Evolutionary conservation across 1,140 invertebrate species (phyloP).

Genomic region (Sarcophaga bullata): DNA sequence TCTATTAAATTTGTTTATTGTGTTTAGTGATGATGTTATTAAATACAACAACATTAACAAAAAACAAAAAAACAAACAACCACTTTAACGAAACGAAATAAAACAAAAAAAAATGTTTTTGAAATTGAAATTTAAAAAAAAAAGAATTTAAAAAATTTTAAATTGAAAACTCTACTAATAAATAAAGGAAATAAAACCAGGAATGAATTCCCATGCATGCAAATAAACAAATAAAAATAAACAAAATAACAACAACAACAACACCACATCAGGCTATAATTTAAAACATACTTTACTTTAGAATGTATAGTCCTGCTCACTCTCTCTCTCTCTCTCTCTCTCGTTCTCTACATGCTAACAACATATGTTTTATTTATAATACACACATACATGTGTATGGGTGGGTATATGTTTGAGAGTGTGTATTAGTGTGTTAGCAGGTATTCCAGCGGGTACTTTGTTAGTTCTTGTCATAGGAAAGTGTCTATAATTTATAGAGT

Average conservation of each 20-base stretch:
- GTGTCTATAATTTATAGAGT: constrained; percentile 13
- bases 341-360: background rate
- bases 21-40: constrained; percentile 20
- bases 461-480: constrained; percentile 4
- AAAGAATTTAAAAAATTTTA: background rate
- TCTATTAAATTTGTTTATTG: constrained; percentile 25
- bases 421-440: background rate
- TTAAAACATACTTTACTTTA: background rate
- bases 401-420: background rate
- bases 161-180: background rate
- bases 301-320: background rate
- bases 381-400: background rate
- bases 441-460: constrained; percentile 1
- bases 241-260: background rate
- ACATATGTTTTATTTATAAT: background rate
- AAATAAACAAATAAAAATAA: too few relatives aligned
- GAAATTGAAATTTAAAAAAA: too few relatives aligned
- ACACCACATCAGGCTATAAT: background rate
- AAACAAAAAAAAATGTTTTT: too few relatives aligned
- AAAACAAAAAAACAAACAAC: too few relatives aligned
- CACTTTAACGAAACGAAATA: background rate
- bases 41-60: constrained; percentile 4
- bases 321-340: background rate
- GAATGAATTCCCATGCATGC: background rate
- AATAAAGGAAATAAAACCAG: background rate